Evolutionary conservation across 2,797 vertebrate genomes (phyloP), one percentile per base, ranked within the genome.

Genomic region (Pangasius sanitwongsei): DNA sequence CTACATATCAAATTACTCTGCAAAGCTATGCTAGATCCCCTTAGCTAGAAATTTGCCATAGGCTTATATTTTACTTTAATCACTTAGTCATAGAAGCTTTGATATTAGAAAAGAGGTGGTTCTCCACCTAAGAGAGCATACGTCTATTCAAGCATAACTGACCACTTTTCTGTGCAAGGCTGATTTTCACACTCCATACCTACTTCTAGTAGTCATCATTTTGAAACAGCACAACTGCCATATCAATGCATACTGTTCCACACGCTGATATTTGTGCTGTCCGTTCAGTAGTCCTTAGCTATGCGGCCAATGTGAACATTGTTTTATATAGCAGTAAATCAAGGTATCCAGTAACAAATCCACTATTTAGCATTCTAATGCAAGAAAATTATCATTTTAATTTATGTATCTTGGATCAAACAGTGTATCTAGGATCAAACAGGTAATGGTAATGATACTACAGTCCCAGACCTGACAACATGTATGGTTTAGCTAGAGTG

Each of bases 1-100:
- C 70, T 89, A 74, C 34, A 86, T 87, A 85, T 91, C 63, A 86
- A 86, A 87, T 82, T 82, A 41, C 53, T 83, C 55, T 87, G 84
- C 37, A 57, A 37, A 78, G 41, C 70, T 72, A 59, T 28, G 48
- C 63, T 72, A 86, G 12, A 74, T 69, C 28, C 67, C 59, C 59
- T 87, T 31, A 89, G 65, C 23, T 48, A 74, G 78, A 48, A 25
- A 20, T 85, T 70, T 82, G 20, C 75, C 69, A 57, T 67, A n/a
- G 11, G 34, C 50, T 77, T 77, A 25, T 37, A 37, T 25, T 13
- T 82, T 44, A 28, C 12, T 18, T 80, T 31, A 16, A 20, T 80
- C n/a, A 55, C 20, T 31, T 80, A 18, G 77, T 80, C 77, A 31
- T 34, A 34, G 50, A 55, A 80, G 9, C 77, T 83, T 44, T 28